Evolutionary conservation across 2,888 invertebrate genomes (phyloP).

Genomic region (Drosophila cognata): DNA sequence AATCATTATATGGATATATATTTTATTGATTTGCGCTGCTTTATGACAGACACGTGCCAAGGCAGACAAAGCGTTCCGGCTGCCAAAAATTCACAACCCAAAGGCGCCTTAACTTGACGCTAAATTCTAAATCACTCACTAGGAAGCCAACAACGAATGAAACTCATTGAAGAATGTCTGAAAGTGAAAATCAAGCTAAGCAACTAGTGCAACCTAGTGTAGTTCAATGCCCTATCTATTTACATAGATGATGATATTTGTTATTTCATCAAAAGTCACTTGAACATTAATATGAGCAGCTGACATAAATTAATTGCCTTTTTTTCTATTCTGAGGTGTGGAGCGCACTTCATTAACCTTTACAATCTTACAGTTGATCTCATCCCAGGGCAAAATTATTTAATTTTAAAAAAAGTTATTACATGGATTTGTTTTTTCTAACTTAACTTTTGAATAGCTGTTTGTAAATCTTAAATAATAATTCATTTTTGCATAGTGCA

Average conservation of each 20-base stretch:
- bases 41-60: slow-evolving; percentile 72
- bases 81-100: slow-evolving; percentile 35
- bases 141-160: slow-evolving; percentile 25
- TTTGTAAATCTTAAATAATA: not conserved
- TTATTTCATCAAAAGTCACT: slow-evolving; percentile 9
- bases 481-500: not conserved
- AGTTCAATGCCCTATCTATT: slow-evolving; percentile 42
- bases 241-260: not conserved
- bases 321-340: not conserved
- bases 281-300: slow-evolving; percentile 1
- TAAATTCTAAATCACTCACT: slow-evolving; percentile 45
- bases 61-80: slow-evolving; percentile 53
- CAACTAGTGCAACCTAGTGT: not conserved
- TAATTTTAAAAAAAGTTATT: not conserved
- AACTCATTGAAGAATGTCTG: slow-evolving; percentile 24
- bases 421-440: not conserved
- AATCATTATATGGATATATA: slow-evolving; percentile 74
- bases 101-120: slow-evolving; percentile 31
- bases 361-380: slow-evolving; percentile 20
- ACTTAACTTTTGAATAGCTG: not conserved
- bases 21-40: slow-evolving; percentile 75
- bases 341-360: slow-evolving; percentile 51
- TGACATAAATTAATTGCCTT: not conserved
- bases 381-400: slow-evolving; percentile 6
- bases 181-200: slow-evolving; percentile 61